phyloP scores from a whole-genome alignment of 2,888 invertebrate genomes.

The Cabera pusaria region DNA sequence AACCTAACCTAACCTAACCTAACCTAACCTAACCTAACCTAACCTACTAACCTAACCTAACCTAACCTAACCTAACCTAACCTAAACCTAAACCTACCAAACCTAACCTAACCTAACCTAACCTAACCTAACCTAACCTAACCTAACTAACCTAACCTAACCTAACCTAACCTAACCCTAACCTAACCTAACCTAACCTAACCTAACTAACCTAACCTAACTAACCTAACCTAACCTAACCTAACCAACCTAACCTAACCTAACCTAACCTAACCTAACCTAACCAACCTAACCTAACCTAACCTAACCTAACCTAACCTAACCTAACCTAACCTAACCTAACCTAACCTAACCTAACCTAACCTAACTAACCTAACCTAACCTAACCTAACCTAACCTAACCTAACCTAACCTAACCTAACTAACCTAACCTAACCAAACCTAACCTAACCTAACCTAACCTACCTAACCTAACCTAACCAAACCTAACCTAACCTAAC shows the following conservation, averaged over 20 bases:
- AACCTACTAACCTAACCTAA: conserved; percentile 19
- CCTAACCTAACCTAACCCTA: conserved; percentile 28
- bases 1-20: conserved; percentile 12
- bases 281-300: conserved; percentile 26
- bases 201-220: conserved; percentile 24
- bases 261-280: conserved; percentile 34
- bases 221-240: conserved; percentile 29
- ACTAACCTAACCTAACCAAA: conserved; percentile 31
- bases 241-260: conserved; percentile 29
- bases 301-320: conserved; percentile 27
- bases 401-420: conserved; percentile 35
- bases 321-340: conserved; percentile 30
- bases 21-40: conserved; percentile 19
- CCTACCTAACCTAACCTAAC: conserved; percentile 33
- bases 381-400: conserved; percentile 34
- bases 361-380: conserved; percentile 34
- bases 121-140: conserved; percentile 30
- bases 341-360: conserved; percentile 31
- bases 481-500: conserved; percentile 32
- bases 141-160: conserved; percentile 27
- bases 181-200: conserved; percentile 22
- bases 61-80: conserved; percentile 21
- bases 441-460: conserved; percentile 33
- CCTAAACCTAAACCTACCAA: conserved; percentile 23
- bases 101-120: conserved; percentile 29